Conservation (phyloP, 2,113 vertebrate genomes). For the Himantopus leucocephalus region DNA sequence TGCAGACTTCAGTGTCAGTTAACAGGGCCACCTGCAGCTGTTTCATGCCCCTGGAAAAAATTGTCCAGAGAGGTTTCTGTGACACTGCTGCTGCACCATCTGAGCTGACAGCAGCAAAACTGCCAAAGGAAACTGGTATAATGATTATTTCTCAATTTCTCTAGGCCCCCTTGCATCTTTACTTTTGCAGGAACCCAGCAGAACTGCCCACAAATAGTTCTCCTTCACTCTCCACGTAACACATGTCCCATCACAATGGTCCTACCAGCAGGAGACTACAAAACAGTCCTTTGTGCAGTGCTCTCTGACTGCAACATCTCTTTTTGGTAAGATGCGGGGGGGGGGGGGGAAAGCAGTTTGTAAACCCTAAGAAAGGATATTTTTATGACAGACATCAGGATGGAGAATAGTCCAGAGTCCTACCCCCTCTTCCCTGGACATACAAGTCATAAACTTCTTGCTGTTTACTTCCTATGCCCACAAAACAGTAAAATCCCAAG, state of each 20-base stretch:
- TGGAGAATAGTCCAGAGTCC: not conserved
- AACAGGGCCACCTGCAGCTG: not conserved
- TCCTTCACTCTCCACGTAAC: not conserved
- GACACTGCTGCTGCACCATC: not conserved
- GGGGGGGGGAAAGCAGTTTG: not conserved
- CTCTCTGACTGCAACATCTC: not conserved
- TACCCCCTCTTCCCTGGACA: not conserved
- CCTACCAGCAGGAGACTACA: not conserved
- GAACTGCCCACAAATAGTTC: not conserved
- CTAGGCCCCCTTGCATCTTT: not conserved
- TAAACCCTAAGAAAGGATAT: not conserved
- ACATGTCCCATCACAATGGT: rapidly evolving
- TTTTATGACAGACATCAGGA: not conserved
- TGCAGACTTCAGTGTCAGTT: not conserved
- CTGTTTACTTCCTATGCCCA: not conserved
- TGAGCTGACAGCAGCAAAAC: not conserved
- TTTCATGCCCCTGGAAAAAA: not conserved
- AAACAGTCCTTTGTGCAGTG: not conserved
- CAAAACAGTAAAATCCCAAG: not conserved
- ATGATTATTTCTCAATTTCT: not conserved
- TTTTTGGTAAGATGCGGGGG: not conserved
- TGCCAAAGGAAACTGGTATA: not conserved
- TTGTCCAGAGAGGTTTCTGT: not conserved
- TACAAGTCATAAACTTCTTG: not conserved
- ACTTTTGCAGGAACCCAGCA: not conserved